Conservation (phyloP, 2,113 vertebrate genomes). For the Chrysemys picta region DNA sequence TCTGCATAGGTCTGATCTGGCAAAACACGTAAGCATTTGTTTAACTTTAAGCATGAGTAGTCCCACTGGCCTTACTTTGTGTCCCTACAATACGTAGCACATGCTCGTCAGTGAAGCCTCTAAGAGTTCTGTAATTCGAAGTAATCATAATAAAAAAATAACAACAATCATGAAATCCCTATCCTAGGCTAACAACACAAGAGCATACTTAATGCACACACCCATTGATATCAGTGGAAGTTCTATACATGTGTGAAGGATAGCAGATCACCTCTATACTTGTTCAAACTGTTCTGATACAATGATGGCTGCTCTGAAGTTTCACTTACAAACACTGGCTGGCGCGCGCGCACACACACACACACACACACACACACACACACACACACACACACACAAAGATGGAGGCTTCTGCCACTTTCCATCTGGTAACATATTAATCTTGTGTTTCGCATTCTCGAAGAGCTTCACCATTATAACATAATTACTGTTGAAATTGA, state of each 20-base stretch:
- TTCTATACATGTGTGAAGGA: neutral
- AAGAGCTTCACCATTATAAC: slow-evolving; percentile 81
- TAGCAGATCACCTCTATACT: neutral
- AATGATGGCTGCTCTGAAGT: neutral
- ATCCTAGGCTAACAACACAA: neutral
- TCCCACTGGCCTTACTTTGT: neutral
- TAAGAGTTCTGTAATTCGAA: neutral
- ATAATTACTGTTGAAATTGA: slow-evolving; percentile 85
- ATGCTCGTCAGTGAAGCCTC: neutral
- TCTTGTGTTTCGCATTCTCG: slow-evolving; percentile 71
- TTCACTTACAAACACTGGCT: neutral
- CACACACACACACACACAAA: neutral
- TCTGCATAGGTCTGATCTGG: neutral
- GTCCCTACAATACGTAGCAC: fast-evolving
- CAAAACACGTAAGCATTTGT: neutral
- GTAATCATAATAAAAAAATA: neutral
- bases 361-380: fast-evolving
- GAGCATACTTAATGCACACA: neutral
- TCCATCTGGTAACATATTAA: slow-evolving; percentile 66
- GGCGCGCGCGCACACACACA: fast-evolving
- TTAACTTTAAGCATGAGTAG: neutral
- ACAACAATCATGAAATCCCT: neutral
- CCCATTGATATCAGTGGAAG: neutral
- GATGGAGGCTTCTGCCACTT: slow-evolving; percentile 50
- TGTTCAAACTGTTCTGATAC: neutral